Conservation (phyloP, 1,140 invertebrate genomes). For the Trachymyrmex cornetzi region DNA sequence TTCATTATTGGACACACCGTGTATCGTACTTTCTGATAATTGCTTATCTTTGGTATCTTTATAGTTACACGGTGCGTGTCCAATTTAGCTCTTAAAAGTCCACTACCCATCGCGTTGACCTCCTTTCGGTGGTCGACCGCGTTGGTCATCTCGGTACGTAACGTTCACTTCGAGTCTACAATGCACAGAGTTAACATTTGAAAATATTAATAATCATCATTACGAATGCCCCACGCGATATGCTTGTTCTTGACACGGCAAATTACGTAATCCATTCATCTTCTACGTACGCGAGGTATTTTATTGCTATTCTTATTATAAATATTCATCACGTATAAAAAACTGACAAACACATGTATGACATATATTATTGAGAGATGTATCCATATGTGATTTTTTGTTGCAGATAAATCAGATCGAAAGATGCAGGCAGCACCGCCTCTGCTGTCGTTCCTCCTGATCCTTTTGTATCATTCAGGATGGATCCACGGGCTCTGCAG, state of each 20-base stretch:
- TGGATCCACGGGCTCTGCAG: constrained; percentile 73
- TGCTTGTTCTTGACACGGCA: neutral
- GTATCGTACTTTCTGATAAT: constrained; percentile 3
- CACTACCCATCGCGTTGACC: constrained; percentile 29
- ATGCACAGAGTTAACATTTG: neutral
- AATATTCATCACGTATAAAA: constrained; percentile 30
- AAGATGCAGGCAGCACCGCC: constrained; percentile 75
- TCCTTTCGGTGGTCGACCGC: constrained; percentile 29
- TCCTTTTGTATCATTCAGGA: constrained; percentile 70
- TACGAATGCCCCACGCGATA: neutral
- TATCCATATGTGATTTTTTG: constrained; percentile 12
- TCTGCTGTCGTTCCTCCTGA: constrained; percentile 71
- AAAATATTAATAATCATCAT: constrained; percentile 15
- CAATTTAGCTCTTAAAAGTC: constrained; percentile 55
- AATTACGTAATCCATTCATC: constrained; percentile 27
- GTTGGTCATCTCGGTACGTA: constrained; percentile 6
- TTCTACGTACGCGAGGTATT: neutral
- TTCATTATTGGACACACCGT: neutral
- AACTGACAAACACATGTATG: neutral
- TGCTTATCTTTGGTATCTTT: constrained; percentile 7
- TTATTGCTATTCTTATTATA: neutral
- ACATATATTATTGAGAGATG: neutral
- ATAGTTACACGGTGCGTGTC: neutral
- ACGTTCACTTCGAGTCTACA: neutral
- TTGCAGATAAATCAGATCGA: constrained; percentile 77